Base-by-base conservation (phyloP, 2,113 vertebrate genomes). In the Shinisaurus crocodilurus region DNA sequence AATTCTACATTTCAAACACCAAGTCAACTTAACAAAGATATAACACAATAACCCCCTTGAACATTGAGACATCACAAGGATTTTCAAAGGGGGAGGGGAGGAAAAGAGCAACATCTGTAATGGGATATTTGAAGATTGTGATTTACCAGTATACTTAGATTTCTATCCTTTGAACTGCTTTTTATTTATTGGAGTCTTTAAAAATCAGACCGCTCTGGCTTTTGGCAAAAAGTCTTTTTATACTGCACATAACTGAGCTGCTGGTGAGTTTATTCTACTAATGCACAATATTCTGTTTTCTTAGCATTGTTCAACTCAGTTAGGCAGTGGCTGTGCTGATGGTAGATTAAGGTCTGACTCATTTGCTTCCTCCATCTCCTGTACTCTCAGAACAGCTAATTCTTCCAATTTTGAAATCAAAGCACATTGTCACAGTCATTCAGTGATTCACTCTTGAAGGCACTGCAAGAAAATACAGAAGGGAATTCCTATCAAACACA, bases 341-440 rank as follows among this genome's bases (percentile, higher is more conserved):
- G 82, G 84, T 87, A 69, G 81, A 91, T 91, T 91, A 93, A 88
- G 86, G 82, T 74, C 70, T 87, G 83, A 86, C 50, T 94, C 70
- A 63, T 88, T 6, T 69, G 72, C 69, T 3, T 90, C 23, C 74
- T 93, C 43, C 76, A 82, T 85, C 79, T 80, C 85, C n/a, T 81
- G 93, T 18, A 29, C 50, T 81, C 60, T 67, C 72, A 76, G 83
- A 82, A 81, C 13, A 65, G 57, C 87, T 90, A 0, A 65, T 87
- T 93, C 77, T 90, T 90, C 50, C 87, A 81, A 79, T 92, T 92
- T 50, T 70, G 9, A 93, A 80, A 67, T 65, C 8, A 29, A 20
- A 92, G 72, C 13, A 0, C 74, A 57, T 89, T 93, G 16, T 80
- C 91, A 25, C 34, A 81, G 65, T 85, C n/a, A 74, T 6, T 90